A percentile compares a stretch with the other conserved stretches of the same genome.
phyloP scores from a whole-genome alignment of 1,140 invertebrate species.

The Onthophagus taurus region DNA sequence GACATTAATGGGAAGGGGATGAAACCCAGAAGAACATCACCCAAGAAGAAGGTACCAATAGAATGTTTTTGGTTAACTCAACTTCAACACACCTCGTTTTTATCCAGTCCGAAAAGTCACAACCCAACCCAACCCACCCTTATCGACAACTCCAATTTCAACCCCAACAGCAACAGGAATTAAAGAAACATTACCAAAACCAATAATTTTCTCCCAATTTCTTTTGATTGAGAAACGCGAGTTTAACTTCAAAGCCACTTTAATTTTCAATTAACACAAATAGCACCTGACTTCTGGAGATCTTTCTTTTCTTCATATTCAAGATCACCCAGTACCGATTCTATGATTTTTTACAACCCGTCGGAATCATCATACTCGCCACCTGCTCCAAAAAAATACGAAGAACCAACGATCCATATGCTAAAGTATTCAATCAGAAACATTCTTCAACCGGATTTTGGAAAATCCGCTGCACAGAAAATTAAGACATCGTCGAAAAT shows the following conservation, averaged over 20 bases:
- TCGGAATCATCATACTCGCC: conserved; percentile 11
- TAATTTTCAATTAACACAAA: too few species aligned
- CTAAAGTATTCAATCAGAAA: conserved; percentile 36
- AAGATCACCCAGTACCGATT: conserved; percentile 13
- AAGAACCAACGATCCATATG: conserved; percentile 31
- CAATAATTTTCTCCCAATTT: neutral
- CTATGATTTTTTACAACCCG: conserved; percentile 1
- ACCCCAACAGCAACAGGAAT: conserved; percentile 20
- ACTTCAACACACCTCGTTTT: conserved; percentile 26
- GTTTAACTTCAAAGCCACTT: conserved; percentile 15
- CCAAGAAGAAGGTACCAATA: conserved; percentile 19
- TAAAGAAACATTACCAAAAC: conserved; percentile 12
- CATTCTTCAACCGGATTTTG: conserved; percentile 36
- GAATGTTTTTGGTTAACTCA: conserved; percentile 11
- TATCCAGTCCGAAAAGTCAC: conserved; percentile 29
- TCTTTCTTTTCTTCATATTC: neutral
- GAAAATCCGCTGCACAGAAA: conserved; percentile 29
- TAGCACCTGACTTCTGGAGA: too few species aligned
- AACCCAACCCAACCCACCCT: too few species aligned
- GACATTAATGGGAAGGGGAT: too few species aligned
- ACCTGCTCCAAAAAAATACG: conserved; percentile 2
- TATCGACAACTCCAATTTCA: neutral
- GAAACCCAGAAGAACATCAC: conserved; percentile 33
- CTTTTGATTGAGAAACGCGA: neutral
- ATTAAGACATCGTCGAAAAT: conserved; percentile 25